A percentile compares a stretch with the other conserved stretches of the same genome.
These are phyloP conservation scores for Cryptocheilus praepositus DNA, from an alignment of 2,888 invertebrate genomes.

Conservation along the genomic window DNA sequence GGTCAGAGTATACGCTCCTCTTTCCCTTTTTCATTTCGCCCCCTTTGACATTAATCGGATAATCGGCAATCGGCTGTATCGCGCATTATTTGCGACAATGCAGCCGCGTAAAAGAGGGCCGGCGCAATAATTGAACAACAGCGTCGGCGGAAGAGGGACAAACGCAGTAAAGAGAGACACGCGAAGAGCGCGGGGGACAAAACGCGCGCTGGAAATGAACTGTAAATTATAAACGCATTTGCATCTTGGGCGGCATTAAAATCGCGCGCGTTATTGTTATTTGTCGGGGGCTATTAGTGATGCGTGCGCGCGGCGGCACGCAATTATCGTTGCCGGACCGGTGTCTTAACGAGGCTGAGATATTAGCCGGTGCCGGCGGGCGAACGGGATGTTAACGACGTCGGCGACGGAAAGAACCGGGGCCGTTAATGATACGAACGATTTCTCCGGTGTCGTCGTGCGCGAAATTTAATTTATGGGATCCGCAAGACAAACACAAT, in stretches of 20 bases:
- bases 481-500: constrained; percentile 11
- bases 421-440: constrained; percentile 2
- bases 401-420: background rate
- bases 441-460: constrained; percentile 1
- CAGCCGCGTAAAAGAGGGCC: constrained; percentile 28
- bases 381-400: background rate
- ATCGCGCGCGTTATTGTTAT: too few relatives aligned
- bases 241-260: too few relatives aligned
- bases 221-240: too few relatives aligned
- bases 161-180: background rate
- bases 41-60: background rate
- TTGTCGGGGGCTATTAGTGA: too few relatives aligned
- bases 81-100: too few relatives aligned
- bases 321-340: too few relatives aligned
- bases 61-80: constrained; percentile 1
- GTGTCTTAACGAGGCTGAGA: too few relatives aligned
- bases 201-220: background rate
- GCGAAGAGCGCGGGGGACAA: background rate
- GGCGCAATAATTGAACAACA: constrained; percentile 10
- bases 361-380: too few relatives aligned
- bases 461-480: constrained; percentile 4
- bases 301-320: too few relatives aligned
- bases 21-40: background rate
- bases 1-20: background rate
- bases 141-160: constrained; percentile 15